Conservation (phyloP, 2,113 vertebrate species). For the Oplegnathus fasciatus region DNA sequence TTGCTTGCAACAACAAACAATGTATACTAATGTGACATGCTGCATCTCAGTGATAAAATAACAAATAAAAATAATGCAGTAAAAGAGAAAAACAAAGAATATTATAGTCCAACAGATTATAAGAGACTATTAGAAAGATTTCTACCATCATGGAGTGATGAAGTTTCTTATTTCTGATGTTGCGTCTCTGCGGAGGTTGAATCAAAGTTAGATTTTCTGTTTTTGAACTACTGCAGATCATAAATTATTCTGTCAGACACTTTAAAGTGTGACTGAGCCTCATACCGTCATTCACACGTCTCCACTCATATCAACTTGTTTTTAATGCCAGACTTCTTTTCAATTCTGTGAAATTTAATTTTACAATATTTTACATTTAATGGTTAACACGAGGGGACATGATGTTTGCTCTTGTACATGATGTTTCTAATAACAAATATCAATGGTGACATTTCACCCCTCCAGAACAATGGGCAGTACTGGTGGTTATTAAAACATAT, state of each 20-base stretch:
- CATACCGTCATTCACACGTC: background rate
- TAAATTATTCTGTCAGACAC: constrained; percentile 47
- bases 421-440: background rate
- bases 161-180: background rate
- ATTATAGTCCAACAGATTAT: background rate
- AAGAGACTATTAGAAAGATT: background rate
- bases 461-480: background rate
- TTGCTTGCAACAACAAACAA: no score
- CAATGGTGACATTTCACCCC: background rate
- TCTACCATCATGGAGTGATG: background rate
- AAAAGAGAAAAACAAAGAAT: background rate
- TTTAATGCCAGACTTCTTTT: background rate
- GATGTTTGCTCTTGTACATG: background rate
- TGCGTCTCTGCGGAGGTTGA: constrained; percentile 1
- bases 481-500: background rate
- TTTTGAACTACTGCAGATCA: constrained; percentile 10
- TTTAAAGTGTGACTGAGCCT: background rate
- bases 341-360: background rate
- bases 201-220: constrained; percentile 7
- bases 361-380: background rate
- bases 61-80: background rate
- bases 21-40: no score
- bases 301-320: background rate
- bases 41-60: no score
- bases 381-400: background rate